Base-by-base conservation (phyloP, 1,140 invertebrate genomes). In the Diabrotica virgifera region DNA sequence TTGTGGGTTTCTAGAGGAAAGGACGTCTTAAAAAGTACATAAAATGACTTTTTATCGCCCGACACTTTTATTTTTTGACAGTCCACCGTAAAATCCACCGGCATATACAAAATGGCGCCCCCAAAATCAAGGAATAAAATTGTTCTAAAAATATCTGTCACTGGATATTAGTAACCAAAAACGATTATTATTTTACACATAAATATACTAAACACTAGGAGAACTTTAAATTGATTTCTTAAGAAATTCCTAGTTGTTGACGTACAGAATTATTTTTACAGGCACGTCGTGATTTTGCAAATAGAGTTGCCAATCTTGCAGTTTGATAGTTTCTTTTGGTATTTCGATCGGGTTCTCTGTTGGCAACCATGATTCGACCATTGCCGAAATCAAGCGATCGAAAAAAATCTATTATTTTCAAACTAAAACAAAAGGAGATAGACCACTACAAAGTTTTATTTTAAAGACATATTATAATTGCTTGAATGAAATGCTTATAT, bases 31-130 rank as follows among this genome's bases (percentile, higher is more conserved):
- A 11, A 67, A 56, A 63, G 55, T 55, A 61, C 24, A 46, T 59
- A 66, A 7, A 64, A 68, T 62, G 51, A 65, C 40, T 62, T 67
- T 55, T 55, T 55, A 55, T 55, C 35, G 13, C 11, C 46, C 51
- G 51, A 54, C 63, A 66, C 62, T 56, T 68, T 66, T 46, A 72
- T 65, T 72, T 72, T 74, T 72, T 73, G 70, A 72, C 69, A 73
- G 72, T 50, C 72, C 62, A 63, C 66, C 57, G 68, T 53, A 76
- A 73, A 76, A 75, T 74, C 61, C 71, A 76, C 74, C 76, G 76
- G 76, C 76, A 74, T 67, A 73, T 73, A 77, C 74, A 77, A 77
- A 77, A 77, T 77, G 76, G 76, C 76, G 76, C 73, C 75, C 24
- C 69, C 57, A 72, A 75, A 76, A 72, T 72, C 70, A 76, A 73